Percentiles rank a stretch among this genome's conserved stretches.
Evolutionary conservation across 2,797 vertebrate species (phyloP).

Genomic region (Rhinella marina): DNA sequence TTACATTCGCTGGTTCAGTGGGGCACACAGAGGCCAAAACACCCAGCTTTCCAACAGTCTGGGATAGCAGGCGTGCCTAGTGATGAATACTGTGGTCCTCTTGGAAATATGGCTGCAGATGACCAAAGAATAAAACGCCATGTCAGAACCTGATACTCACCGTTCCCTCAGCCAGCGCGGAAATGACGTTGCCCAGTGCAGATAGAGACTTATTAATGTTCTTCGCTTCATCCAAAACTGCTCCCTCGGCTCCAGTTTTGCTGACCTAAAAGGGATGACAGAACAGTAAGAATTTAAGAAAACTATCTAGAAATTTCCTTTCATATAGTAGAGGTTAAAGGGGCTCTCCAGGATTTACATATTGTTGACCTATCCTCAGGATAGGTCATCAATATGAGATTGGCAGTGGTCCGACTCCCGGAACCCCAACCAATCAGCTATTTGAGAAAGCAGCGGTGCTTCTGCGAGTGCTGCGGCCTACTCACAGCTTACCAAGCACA

Average conservation of each 20-base stretch:
- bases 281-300: not conserved
- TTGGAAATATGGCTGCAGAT: not conserved
- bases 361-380: too few relatives aligned
- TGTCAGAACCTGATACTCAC: slow-evolving; percentile 75
- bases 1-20: too few relatives aligned
- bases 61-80: too few relatives aligned
- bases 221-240: slow-evolving; percentile 95
- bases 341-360: too few relatives aligned
- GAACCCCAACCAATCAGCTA: too few relatives aligned
- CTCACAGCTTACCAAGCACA: too few relatives aligned
- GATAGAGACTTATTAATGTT: slow-evolving; percentile 98
- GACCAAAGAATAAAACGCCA: not conserved
- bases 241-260: slow-evolving; percentile 94
- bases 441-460: too few relatives aligned
- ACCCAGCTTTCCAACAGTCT: not conserved
- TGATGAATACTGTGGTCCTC: too few relatives aligned
- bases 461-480: too few relatives aligned
- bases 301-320: not conserved
- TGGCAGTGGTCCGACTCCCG: too few relatives aligned
- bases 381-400: too few relatives aligned
- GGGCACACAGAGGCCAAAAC: too few relatives aligned
- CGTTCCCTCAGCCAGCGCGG: slow-evolving; percentile 92
- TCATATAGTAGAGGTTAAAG: not conserved
- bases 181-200: slow-evolving; percentile 93
- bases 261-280: slow-evolving; percentile 81